Evolutionary conservation across 2,113 vertebrate species (phyloP).

Genomic region (Passer domesticus): DNA sequence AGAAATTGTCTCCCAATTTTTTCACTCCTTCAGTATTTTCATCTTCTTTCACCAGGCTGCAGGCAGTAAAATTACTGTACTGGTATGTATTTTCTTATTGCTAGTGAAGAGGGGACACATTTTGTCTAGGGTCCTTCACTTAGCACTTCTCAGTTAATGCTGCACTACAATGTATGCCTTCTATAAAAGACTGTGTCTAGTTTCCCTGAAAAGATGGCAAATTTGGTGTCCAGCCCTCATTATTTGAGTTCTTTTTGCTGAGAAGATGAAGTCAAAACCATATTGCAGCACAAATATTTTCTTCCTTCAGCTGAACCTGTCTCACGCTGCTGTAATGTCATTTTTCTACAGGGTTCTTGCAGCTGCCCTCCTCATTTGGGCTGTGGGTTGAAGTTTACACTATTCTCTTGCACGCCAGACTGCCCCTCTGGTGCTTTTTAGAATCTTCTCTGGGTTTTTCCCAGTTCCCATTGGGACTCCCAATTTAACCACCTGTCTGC

Average conservation of each 20-base stretch:
- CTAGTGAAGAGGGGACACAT: neutral
- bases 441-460: neutral
- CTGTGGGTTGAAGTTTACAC: neutral
- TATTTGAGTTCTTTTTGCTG: neutral
- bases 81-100: neutral
- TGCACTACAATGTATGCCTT: neutral
- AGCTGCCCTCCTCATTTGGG: neutral
- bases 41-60: neutral
- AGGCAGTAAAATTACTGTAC: neutral
- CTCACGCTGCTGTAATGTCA: neutral
- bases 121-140: neutral
- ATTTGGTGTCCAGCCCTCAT: neutral
- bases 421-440: accelerated
- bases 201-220: neutral
- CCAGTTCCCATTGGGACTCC: neutral
- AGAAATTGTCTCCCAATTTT: neutral
- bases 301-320: neutral
- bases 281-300: neutral
- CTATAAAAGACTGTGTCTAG: neutral
- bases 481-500: neutral
- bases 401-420: neutral
- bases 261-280: neutral
- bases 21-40: neutral
- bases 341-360: neutral
- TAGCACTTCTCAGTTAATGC: neutral